Evolutionary conservation across 2,797 vertebrate species (phyloP).

Genomic region (Diplodus sargus): DNA sequence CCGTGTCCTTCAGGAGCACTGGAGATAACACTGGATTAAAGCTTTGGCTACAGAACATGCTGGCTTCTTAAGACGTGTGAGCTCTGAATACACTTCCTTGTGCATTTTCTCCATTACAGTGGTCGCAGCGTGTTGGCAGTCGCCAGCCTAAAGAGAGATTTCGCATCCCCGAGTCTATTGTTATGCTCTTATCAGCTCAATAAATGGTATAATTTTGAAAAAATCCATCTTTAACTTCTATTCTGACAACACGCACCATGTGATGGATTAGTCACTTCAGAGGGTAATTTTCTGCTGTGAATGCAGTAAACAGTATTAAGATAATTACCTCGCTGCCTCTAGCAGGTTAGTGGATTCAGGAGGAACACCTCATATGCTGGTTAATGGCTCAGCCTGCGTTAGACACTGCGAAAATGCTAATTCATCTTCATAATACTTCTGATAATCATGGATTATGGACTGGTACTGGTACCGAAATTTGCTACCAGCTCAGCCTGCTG

Average conservation of each 20-base stretch:
- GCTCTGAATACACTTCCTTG: conserved; percentile 25
- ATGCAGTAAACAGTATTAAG: conserved; percentile 63
- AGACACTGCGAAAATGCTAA: conserved; percentile 14
- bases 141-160: conserved; percentile 26
- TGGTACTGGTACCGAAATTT: background rate
- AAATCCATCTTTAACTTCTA: conserved; percentile 42
- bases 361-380: background rate
- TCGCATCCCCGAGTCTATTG: conserved; percentile 38
- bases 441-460: background rate
- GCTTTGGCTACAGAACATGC: conserved; percentile 20
- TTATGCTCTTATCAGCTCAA: conserved; percentile 61
- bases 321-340: conserved; percentile 65
- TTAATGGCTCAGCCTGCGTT: background rate
- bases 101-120: conserved; percentile 33
- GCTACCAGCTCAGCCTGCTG: background rate
- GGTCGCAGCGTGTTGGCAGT: conserved; percentile 37
- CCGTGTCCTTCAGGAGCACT: conserved; percentile 47
- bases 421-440: background rate
- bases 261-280: conserved; percentile 64
- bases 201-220: conserved; percentile 53
- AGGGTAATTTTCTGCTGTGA: conserved; percentile 62
- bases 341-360: conserved; percentile 46
- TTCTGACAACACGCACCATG: conserved; percentile 47
- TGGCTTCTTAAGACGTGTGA: conserved; percentile 14
- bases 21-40: conserved; percentile 57